Evolutionary conservation across 2,113 vertebrate genomes (phyloP).

Genomic region (Rhinopithecus roxellana): DNA sequence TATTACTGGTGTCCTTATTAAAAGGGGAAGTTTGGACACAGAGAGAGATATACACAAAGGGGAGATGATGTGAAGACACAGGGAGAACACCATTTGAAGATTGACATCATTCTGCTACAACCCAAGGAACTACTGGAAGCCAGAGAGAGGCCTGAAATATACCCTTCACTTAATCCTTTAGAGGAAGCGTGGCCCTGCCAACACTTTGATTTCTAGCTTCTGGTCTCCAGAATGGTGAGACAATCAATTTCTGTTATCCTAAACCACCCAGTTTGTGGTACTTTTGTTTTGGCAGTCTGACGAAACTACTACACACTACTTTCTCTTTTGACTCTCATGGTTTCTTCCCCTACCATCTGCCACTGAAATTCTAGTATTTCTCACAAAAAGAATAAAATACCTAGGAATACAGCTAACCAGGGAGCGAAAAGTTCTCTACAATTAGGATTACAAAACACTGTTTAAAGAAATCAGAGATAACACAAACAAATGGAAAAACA

Average conservation of each 20-base stretch:
- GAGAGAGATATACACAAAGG: background rate
- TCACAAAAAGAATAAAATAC: no score
- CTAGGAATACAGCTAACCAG: no score
- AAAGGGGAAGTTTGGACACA: background rate
- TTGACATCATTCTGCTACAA: background rate
- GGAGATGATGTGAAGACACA: background rate
- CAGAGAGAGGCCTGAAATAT: background rate
- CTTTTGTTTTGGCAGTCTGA: background rate
- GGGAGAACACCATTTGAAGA: background rate
- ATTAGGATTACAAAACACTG: no score
- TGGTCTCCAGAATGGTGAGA: background rate
- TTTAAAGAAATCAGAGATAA: no score
- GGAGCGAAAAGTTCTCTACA: no score
- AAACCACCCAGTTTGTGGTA: background rate
- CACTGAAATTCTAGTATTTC: background rate
- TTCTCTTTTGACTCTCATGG: background rate
- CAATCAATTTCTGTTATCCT: background rate
- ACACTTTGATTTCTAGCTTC: no score
- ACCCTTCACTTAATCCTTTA: background rate
- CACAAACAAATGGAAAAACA: no score
- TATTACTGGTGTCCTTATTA: background rate
- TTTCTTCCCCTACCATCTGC: background rate
- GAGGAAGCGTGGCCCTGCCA: background rate
- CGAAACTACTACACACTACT: background rate
- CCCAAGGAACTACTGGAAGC: background rate